phyloP scores from a whole-genome alignment of 2,888 invertebrate species.

The Globia sparganii region DNA sequence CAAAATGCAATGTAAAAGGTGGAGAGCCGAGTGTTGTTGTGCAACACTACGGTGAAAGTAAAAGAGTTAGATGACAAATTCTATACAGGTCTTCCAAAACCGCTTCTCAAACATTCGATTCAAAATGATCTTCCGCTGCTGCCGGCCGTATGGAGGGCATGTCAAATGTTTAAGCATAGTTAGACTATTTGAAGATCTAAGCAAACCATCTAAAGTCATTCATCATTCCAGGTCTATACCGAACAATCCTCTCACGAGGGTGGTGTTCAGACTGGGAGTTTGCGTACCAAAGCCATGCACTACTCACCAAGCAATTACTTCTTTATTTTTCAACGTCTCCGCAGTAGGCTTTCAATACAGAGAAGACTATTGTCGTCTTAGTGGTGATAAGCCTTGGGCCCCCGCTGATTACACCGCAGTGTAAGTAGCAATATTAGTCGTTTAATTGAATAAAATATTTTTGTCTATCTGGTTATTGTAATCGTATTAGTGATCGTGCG shows the following conservation, averaged over 20 bases:
- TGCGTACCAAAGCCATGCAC: slow-evolving; percentile 57
- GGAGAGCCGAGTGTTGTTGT: too few species aligned
- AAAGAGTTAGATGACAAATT: neutral
- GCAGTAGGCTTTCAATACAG: slow-evolving; percentile 43
- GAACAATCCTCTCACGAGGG: slow-evolving; percentile 20
- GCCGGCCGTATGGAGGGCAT: neutral
- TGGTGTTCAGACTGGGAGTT: slow-evolving; percentile 45
- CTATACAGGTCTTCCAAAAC: neutral
- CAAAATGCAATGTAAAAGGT: too few species aligned
- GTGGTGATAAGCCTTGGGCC: slow-evolving; percentile 51
- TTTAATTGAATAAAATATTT: slow-evolving; percentile 7
- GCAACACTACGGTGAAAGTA: neutral
- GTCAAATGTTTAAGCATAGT: neutral
- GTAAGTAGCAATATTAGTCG: slow-evolving; percentile 33
- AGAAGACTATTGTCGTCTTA: slow-evolving; percentile 50
- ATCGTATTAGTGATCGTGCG: neutral
- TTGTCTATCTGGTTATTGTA: neutral
- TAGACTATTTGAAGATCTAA: neutral
- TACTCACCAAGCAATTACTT: slow-evolving; percentile 48
- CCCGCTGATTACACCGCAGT: slow-evolving; percentile 47
- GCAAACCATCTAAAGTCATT: neutral
- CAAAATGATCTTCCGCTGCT: neutral
- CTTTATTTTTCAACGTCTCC: slow-evolving; percentile 49
- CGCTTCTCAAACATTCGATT: neutral
- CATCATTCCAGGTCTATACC: slow-evolving; percentile 40